phyloP scores from a whole-genome alignment of 2,797 vertebrate species.

The Oryzias dopingdopingensis region DNA sequence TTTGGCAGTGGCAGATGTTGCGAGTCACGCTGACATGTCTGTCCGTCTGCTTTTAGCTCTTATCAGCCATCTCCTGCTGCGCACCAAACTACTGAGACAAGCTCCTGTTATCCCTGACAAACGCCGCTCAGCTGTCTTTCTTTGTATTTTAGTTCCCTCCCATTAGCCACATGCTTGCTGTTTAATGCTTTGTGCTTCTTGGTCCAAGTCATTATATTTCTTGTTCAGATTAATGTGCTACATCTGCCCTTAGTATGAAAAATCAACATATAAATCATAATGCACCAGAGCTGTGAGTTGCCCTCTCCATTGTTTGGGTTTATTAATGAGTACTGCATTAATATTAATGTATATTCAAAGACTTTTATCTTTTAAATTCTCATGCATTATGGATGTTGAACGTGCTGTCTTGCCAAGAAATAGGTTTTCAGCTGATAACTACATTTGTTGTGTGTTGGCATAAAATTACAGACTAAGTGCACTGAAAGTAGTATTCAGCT shows the following conservation, averaged over 20 bases:
- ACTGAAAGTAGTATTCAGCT: slow-evolving; percentile 8
- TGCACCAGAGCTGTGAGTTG: slow-evolving; percentile 23
- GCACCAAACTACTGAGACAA: slow-evolving; percentile 40
- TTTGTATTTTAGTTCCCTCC: slow-evolving; percentile 20
- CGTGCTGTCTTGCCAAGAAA: slow-evolving; percentile 1
- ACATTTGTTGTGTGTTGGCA: neutral
- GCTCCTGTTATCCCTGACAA: slow-evolving; percentile 44
- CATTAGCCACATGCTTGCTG: slow-evolving; percentile 10
- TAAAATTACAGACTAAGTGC: neutral
- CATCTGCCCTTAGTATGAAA: neutral
- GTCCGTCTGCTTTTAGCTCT: slow-evolving; percentile 36
- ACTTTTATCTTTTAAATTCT: slow-evolving; percentile 33
- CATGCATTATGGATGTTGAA: slow-evolving; percentile 28
- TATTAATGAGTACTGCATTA: slow-evolving; percentile 51
- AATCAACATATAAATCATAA: slow-evolving; percentile 23
- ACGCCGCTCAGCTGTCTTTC: slow-evolving; percentile 45
- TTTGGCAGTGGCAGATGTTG: slow-evolving; percentile 39
- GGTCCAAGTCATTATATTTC: slow-evolving; percentile 11
- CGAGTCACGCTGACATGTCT: slow-evolving; percentile 35
- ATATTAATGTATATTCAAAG: slow-evolving; percentile 52
- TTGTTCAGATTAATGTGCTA: neutral
- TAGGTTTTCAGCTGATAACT: slow-evolving; percentile 9
- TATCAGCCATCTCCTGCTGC: slow-evolving; percentile 52
- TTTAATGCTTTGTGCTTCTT: slow-evolving; percentile 18
- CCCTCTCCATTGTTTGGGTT: slow-evolving; percentile 42